phyloP scores from a whole-genome alignment of 1,140 invertebrate species.

The Mactra quadrangularis region DNA sequence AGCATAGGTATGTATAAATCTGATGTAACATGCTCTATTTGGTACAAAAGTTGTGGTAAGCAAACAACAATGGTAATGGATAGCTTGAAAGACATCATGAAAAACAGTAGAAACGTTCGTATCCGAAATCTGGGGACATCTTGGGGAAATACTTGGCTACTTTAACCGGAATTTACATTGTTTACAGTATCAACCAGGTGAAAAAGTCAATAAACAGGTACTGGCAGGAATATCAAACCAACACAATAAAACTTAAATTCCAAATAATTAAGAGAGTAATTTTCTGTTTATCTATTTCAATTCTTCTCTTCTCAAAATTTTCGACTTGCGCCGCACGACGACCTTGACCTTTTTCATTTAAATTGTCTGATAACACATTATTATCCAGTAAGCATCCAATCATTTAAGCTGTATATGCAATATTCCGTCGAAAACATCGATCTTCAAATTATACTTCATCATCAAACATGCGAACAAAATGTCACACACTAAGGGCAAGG shows the following conservation, averaged over 20 bases:
- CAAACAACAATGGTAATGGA: background rate
- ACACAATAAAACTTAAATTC: background rate
- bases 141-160: slow-evolving; percentile 4
- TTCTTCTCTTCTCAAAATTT: background rate
- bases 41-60: background rate
- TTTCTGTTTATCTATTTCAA: background rate
- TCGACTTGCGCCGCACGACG: background rate
- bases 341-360: slow-evolving; percentile 3
- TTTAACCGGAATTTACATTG: background rate
- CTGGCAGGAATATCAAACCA: background rate
- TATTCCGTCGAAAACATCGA: no score
- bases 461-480: no score
- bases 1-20: background rate
- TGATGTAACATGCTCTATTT: background rate
- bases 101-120: background rate
- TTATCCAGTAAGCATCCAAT: no score
- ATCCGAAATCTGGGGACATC: background rate
- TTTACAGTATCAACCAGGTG: background rate
- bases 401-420: no score
- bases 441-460: no score
- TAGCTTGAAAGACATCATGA: background rate
- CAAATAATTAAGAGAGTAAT: background rate
- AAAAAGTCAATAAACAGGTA: background rate
- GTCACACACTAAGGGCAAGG: no score
- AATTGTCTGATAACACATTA: no score